Evolutionary conservation across 2,113 vertebrate species (phyloP).

Genomic region (Triplophysa tibetana): DNA sequence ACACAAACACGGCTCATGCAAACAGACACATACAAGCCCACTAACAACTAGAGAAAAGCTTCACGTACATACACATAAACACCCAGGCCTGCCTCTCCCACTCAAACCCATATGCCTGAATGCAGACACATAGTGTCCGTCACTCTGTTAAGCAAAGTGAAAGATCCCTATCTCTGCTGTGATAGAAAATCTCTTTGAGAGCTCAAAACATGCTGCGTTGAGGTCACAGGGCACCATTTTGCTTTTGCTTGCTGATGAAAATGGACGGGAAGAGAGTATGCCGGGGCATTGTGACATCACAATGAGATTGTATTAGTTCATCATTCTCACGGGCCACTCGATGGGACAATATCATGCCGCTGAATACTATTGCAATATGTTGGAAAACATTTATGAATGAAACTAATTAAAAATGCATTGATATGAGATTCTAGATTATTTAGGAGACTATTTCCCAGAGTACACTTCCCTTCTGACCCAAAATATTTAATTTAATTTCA

Average conservation of each 20-base stretch:
- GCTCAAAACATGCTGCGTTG: neutral
- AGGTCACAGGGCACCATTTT: slow-evolving; percentile 8
- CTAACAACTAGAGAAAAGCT: neutral
- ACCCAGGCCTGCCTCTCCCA: neutral
- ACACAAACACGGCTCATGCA: neutral
- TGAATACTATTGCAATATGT: neutral
- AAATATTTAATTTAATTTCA: neutral
- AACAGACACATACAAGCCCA: slow-evolving; percentile 14
- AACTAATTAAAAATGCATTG: slow-evolving; percentile 4
- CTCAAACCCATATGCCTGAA: slow-evolving; percentile 8
- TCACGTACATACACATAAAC: slow-evolving; percentile 7
- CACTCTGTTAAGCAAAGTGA: neutral
- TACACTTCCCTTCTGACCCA: neutral
- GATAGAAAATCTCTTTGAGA: slow-evolving; percentile 42
- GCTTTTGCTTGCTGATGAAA: slow-evolving; percentile 30
- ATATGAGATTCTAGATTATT: neutral
- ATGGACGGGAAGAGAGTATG: slow-evolving; percentile 4
- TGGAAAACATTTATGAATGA: neutral
- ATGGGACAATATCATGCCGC: neutral
- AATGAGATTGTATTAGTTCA: neutral
- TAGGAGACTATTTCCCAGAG: too few relatives aligned
- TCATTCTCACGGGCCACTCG: neutral
- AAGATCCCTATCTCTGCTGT: slow-evolving; percentile 19
- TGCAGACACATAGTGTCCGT: neutral
- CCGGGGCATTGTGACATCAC: slow-evolving; percentile 7